A percentile compares a stretch with the other conserved stretches of the same genome.
Conservation (phyloP, 2,888 invertebrate genomes). For the Autographa pulchrina region DNA sequence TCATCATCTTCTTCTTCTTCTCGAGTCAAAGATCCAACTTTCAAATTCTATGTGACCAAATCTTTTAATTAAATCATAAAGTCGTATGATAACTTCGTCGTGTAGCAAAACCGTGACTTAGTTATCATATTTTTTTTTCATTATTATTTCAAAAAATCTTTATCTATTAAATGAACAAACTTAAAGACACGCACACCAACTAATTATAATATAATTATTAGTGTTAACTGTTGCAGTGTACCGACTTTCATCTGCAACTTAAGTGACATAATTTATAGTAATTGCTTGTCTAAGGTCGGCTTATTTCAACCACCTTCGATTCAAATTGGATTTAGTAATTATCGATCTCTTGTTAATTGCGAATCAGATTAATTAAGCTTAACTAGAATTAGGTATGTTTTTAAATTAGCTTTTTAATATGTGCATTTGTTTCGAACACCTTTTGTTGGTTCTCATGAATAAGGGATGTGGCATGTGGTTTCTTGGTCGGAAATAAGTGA, state of each 20-base stretch:
- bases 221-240: constrained; percentile 33
- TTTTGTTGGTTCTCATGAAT: constrained; percentile 26
- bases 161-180: neutral
- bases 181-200: neutral
- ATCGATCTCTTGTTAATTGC: constrained; percentile 34
- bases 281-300: constrained; percentile 47
- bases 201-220: neutral
- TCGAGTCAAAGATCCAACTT: too few relatives aligned
- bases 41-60: too few relatives aligned
- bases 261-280: constrained; percentile 68
- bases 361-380: constrained; percentile 40
- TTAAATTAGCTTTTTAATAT: constrained; percentile 42
- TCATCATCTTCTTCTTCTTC: too few relatives aligned
- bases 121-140: neutral
- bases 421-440: constrained; percentile 34
- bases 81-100: too few relatives aligned
- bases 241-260: constrained; percentile 59
- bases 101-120: neutral
- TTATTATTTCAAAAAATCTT: neutral
- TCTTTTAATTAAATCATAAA: too few relatives aligned
- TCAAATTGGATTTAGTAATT: constrained; percentile 53
- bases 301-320: constrained; percentile 17
- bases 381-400: constrained; percentile 32
- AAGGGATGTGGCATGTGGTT: neutral
- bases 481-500: constrained; percentile 11